Evolutionary conservation across 2,888 invertebrate species (phyloP).

Genomic region (Tortricodes alternella): DNA sequence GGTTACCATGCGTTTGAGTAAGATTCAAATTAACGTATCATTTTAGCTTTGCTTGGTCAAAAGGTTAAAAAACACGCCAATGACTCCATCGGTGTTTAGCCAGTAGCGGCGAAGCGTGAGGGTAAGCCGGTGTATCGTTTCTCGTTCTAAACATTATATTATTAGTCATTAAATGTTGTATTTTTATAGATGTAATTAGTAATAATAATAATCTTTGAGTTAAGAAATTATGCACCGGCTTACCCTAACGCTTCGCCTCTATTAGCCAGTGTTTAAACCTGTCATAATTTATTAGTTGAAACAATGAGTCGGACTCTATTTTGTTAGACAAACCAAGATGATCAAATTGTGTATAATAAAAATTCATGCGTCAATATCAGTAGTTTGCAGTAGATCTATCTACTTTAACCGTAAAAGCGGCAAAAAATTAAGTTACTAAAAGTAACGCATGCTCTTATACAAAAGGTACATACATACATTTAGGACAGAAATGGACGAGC

Average conservation of each 20-base stretch:
- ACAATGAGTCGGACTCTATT: conserved; percentile 8
- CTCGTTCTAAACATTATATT: too few relatives aligned
- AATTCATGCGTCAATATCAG: conserved; percentile 38
- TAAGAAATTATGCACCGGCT: too few relatives aligned
- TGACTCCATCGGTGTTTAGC: conserved; percentile 7
- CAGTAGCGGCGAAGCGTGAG: too few relatives aligned
- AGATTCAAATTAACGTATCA: background rate
- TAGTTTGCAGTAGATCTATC: conserved; percentile 53
- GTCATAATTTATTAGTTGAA: conserved; percentile 22
- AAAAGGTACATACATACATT: conserved; percentile 41
- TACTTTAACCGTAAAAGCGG: conserved; percentile 43
- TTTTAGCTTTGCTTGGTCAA: background rate
- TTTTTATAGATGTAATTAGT: too few relatives aligned
- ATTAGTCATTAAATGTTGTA: too few relatives aligned
- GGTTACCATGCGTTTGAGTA: background rate
- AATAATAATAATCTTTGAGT: too few relatives aligned
- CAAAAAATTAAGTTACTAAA: conserved; percentile 40
- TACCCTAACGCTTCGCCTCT: too few relatives aligned
- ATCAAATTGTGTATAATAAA: conserved; percentile 33
- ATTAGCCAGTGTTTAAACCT: conserved; percentile 16
- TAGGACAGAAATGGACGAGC: conserved; percentile 45
- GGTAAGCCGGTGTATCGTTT: too few relatives aligned
- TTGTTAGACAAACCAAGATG: conserved; percentile 4
- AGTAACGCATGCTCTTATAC: conserved; percentile 55
- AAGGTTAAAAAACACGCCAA: background rate